Evolutionary conservation across 2,113 vertebrate species (phyloP).

Genomic region (Ceyx melanurus): DNA sequence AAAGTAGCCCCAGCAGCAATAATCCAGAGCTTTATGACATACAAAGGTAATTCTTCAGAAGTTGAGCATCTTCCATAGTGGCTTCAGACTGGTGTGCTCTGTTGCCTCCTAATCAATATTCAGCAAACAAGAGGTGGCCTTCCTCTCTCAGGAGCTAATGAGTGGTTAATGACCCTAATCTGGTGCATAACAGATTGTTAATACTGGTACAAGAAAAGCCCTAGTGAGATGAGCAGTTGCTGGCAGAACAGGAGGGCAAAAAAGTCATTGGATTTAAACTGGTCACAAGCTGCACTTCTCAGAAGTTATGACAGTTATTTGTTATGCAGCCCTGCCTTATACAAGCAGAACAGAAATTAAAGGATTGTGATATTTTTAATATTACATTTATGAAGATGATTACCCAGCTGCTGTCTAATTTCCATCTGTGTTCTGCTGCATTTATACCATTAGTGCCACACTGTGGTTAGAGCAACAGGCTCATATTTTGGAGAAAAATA

Average conservation of each 20-base stretch:
- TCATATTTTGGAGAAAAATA: background rate
- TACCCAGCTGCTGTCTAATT: conserved; percentile 55
- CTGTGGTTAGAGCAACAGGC: conserved; percentile 52
- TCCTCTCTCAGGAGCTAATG: conserved; percentile 13
- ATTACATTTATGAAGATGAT: conserved; percentile 62
- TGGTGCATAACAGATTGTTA: conserved; percentile 38
- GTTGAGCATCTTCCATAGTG: background rate
- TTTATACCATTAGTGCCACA: conserved; percentile 66
- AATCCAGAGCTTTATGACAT: background rate
- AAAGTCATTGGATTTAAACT: conserved; percentile 26
- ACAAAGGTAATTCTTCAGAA: background rate
- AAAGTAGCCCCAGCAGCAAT: background rate
- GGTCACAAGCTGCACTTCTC: background rate
- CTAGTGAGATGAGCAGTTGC: background rate
- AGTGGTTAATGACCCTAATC: conserved; percentile 22
- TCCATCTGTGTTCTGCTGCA: conserved; percentile 55
- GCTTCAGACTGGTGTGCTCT: background rate
- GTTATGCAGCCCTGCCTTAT: conserved; percentile 37
- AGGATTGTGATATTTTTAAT: conserved; percentile 47
- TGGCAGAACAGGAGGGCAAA: conserved; percentile 19
- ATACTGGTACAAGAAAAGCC: background rate
- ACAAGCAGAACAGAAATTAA: conserved; percentile 46
- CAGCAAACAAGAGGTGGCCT: conserved; percentile 18
- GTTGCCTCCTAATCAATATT: conserved; percentile 42
- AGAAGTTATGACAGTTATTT: conserved; percentile 13